Conservation (phyloP, 2,888 invertebrate species). For the Petrophora chlorosata region DNA sequence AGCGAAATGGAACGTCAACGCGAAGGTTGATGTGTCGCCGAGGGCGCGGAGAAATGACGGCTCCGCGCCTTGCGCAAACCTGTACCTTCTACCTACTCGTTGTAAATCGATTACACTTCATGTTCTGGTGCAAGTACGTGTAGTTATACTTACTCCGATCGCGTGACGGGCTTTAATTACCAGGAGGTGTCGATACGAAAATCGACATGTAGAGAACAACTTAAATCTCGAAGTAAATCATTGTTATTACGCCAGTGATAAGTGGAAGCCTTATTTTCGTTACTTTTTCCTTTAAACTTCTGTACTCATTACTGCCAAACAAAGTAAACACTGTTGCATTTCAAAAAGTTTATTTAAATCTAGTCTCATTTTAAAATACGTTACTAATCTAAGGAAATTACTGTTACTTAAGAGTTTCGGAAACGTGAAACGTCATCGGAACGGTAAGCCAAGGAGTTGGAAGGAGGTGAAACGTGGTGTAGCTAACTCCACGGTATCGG, state of each 20-base stretch:
- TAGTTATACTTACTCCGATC: constrained; percentile 50
- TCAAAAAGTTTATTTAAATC: too few species aligned
- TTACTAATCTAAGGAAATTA: not conserved
- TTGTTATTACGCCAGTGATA: constrained; percentile 67
- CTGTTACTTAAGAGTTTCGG: not conserved
- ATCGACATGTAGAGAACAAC: constrained; percentile 64
- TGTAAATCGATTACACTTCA: constrained; percentile 75
- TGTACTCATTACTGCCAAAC: constrained; percentile 23
- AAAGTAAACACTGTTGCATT: constrained; percentile 31
- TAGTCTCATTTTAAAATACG: not conserved
- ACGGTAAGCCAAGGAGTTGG: constrained; percentile 9
- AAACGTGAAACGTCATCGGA: not conserved
- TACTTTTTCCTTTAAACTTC: constrained; percentile 39
- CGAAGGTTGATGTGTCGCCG: constrained; percentile 64
- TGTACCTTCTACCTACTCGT: constrained; percentile 47
- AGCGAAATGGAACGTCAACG: constrained; percentile 67
- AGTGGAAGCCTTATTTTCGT: constrained; percentile 47
- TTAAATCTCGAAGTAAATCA: constrained; percentile 69
- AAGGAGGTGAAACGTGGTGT: constrained; percentile 5
- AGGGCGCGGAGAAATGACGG: constrained; percentile 64
- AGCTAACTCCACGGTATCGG: constrained; percentile 54
- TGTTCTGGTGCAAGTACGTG: constrained; percentile 57
- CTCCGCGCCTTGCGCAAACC: constrained; percentile 61
- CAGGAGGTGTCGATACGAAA: constrained; percentile 79
- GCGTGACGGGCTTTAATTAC: constrained; percentile 79